Evolutionary conservation across 92 coral and sea anemone species (phyloP), one percentile per base, ranked within the genome.

Genomic region (Pocillopora grandis): DNA sequence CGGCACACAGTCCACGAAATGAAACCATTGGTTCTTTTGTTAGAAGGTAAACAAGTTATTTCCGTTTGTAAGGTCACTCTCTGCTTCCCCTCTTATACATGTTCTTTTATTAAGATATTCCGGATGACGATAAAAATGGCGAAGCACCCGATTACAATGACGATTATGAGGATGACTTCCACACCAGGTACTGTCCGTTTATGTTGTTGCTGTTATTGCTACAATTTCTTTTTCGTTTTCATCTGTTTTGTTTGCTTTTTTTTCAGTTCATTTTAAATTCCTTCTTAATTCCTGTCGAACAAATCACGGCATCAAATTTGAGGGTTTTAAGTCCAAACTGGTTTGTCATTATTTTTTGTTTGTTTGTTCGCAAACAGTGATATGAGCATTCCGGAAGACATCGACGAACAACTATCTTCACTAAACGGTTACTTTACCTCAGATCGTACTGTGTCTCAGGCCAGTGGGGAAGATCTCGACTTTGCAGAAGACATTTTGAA

Each of bases 91-190:
- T 12, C 12, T 58, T 19, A 12, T 60, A 12, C 65, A 75, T 76
- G 58, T 17, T 55, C 9, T 12, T 52, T 68, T 35, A n/a, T 27
- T 68, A 84, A 86, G 99, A 93, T 59, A 81, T 88, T 19, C 94
- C 95, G 11, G 96, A 89, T 2, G 98, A 94, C 62, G 98, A 94
- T 58, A 94, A 94, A 81, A 89, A 92, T 62, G 87, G 88, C 35
- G 84, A 85, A 59, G 90, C 92, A 58, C 90, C 90, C 57, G 98
- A 89, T 65, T 96, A 87, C 85, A 91, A 87, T 62, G 95, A 93
- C 74, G 94, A 94, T n/a, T 95, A 95, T 62, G 99, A 91, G 37
- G 98, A 94, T 72, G 99, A 96, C 80, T 96, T 96, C 75, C 91
- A 98, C 5, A 92, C 93, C 17, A 96, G 99, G 99, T 96, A 20